Base-by-base conservation (phyloP, 2,797 vertebrate genomes). In the Luscinia megarhynchos region DNA sequence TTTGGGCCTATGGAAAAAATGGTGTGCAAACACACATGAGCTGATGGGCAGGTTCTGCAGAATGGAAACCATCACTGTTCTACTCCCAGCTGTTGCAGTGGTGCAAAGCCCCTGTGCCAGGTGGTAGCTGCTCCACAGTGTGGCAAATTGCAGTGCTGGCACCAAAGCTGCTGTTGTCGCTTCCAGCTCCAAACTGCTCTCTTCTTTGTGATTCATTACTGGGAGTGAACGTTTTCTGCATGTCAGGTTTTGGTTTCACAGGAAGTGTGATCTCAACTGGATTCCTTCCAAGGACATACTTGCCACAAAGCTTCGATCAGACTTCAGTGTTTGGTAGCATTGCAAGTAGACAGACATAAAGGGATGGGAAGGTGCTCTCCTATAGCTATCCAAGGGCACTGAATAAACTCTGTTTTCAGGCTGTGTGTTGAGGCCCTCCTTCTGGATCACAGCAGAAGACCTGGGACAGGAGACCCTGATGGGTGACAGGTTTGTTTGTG, bases 231-330 rank as follows among this genome's bases (percentile, higher is more conserved):
- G n/a, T 90, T 95, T 95, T 95, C 93, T 94, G 93, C 67, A 67
- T 79, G 87, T 97, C 95, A 90, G 61, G 68, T 93, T 96, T 94
- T 74, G 88, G 41, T 93, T 88, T 70, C 75, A 32, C 53, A 63
- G 61, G 90, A 95, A 89, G 80, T 76, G 86, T 94, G 94, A 96
- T 95, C 85, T 57, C 88, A 86, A 11, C 74, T 96, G 93, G 86
- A 87, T 91, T 91, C 29, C 43, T 29, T 91, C 95, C 95, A 95
- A 73, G 32, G 61, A 70, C 38, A 21, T 76, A 32, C 59, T 95
- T 90, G 78, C 70, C 43, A 26, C n/a, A 57, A 55, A 82, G 77
- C 57, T 89, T 94, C 85, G 84, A 78, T 76, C 59, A 94, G 94
- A 73, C 55, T 91, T 86, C 69, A 50, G 55, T 55, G 90, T 58